Conservation (phyloP, 2,797 vertebrate species). For the Setipinna tenuifilis region DNA sequence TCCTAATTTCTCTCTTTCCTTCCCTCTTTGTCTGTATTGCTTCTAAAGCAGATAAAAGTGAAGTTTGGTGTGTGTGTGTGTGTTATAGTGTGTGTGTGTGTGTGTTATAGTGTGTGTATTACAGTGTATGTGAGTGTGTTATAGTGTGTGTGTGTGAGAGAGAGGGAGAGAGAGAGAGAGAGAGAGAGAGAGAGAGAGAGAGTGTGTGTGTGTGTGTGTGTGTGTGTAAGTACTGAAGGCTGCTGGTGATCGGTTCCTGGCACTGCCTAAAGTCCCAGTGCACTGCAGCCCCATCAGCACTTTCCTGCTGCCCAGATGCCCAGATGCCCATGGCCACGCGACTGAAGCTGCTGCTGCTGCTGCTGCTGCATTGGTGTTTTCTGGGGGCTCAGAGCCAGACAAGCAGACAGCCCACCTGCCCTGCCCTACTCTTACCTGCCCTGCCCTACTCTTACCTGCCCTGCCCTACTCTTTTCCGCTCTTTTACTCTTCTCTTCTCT, state of each 20-base stretch:
- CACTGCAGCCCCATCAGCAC: background rate
- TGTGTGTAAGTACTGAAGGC: background rate
- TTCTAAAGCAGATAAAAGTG: background rate
- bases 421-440: background rate
- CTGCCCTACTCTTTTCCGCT: background rate
- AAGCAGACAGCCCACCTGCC: conserved; percentile 49
- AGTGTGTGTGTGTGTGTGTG: background rate
- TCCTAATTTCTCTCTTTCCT: conserved; percentile 4
- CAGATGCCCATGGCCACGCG: background rate
- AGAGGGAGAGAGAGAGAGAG: no score
- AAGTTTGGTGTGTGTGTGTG: background rate
- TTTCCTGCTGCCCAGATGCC: background rate
- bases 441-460: no score
- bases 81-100: no score
- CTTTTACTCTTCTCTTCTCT: background rate
- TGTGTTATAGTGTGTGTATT: background rate
- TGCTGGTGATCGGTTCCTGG: background rate
- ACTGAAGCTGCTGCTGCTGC: no score
- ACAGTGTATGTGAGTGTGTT: background rate
- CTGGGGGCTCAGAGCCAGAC: conserved; percentile 55
- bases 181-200: no score
- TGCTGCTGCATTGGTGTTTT: background rate
- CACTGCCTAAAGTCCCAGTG: background rate
- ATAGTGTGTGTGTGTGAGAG: background rate
- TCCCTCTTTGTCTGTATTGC: conserved; percentile 17